Base-by-base conservation (phyloP, 1,140 invertebrate species). In the Solen grandis region DNA sequence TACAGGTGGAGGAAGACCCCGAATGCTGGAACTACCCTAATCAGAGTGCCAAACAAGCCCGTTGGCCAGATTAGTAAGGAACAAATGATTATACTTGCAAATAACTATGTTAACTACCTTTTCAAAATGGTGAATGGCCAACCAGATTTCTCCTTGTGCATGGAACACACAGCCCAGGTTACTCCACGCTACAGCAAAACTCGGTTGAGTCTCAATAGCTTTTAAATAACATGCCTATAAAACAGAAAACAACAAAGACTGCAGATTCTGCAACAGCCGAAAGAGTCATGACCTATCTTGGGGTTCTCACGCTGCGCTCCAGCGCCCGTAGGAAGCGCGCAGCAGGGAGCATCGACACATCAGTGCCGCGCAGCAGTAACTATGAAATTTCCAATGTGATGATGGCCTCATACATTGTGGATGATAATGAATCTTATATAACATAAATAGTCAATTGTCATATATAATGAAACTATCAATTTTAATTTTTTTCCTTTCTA, bases 141-240 rank as follows among this genome's bases (percentile, higher is more conserved):
- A 93, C 99, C 99, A 99, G 87, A 99, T 99, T 93, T 99, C 99
- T 63, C 97, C 98, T 93, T 99, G 98, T n/a, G 98, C 98, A 93
- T 99, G 99, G 94, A 99, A 99, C 38, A 99, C 99, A 93, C 99
- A 99, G 80, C 99, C 99, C 79, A 99, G 94, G 93, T 99, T 99
- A 93, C 98, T 99, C 99, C 99, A 99, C 62, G 99, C 99, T 27
- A 99, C 99, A 72, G 98, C 98, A 94, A 99, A 99, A 92, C 98
- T 98, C 55, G 98, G 98, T 92, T 98, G 95, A 5, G 98, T 99
- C 94, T 99, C 99, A 88, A 99, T 99, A 27, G 99, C 98, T 95
- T 99, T 99, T 92, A 99, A 95, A 93, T 99, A 99, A 93, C 99
- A 99, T 70, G 98, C 98, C 98, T 99, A 91, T 69, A 90, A 75